Base-by-base conservation (phyloP, 1,140 invertebrate species). In the Papilio xuthus region DNA sequence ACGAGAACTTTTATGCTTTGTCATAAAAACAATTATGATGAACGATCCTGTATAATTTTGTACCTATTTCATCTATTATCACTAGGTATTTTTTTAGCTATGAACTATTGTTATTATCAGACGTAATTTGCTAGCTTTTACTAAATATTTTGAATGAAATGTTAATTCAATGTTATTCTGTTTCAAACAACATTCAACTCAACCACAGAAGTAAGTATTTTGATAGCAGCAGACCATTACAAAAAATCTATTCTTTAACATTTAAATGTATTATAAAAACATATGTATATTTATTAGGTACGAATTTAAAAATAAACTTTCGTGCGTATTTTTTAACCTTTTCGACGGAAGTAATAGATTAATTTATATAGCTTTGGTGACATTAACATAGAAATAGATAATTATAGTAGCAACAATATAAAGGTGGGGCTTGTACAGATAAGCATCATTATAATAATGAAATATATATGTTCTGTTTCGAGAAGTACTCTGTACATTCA, bases 321-420 rank as follows among this genome's bases (percentile, higher is more conserved):
- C 4, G 9, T 60, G 56, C 0, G 20, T 60, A 9, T 60, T 26
- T 23, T 60, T 8, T 60, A 60, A 60, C 56, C 20, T 60, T 60
- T 26, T 4, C 56, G 26, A 1, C 4, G n/a, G 56, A 60, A 60
- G 9, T 60, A 2, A 23, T 60, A 53, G 0, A 12, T 60, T 60
- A 60, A 26, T 60, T 60, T 60, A 60, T 8, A 60, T 60, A 23
- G 7, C 20, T 26, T 12, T 60, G 20, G 8, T 26, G 20, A 26
- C 26, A 60, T 60, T 60, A 60, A 23, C 20, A 60, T 60, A 26
- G 56, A 60, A 60, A 60, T 60, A 26, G 23, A 60, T 60, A 26
- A 60, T 12, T 26, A 60, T 50, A 23, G 4, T 60, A 12, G 10
- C 23, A 60, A 26, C 56, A 12, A 26, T 60, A 26, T 60, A 12